These are phyloP conservation scores for Pachliopta kotzebuea DNA, from an alignment of 2,888 invertebrate genomes.

Conservation along the genomic window DNA sequence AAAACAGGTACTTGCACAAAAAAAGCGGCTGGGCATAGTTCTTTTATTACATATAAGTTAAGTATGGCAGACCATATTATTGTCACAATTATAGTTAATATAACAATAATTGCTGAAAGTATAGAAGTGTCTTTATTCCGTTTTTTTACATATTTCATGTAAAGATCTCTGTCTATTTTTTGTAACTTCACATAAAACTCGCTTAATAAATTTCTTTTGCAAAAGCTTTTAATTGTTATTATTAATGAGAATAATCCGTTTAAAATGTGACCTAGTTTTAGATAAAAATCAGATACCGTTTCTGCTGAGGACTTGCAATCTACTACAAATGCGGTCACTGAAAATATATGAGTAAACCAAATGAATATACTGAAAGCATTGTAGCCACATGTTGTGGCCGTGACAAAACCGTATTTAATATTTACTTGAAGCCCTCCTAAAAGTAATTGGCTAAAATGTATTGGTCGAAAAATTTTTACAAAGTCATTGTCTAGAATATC, in stretches of 20 bases:
- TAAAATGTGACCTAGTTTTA: conserved; percentile 42
- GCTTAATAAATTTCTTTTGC: conserved; percentile 33
- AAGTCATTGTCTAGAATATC: conserved; percentile 58
- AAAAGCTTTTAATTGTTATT: conserved; percentile 42
- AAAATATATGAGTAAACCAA: conserved; percentile 41
- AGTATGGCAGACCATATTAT: conserved; percentile 36
- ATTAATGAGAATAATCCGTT: conserved; percentile 38
- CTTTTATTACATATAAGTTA: conserved; percentile 38
- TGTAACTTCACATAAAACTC: conserved; percentile 58
- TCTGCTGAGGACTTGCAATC: conserved; percentile 38
- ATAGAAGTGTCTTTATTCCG: conserved; percentile 40
- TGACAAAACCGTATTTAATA: conserved; percentile 50
- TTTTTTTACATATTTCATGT: conserved; percentile 38
- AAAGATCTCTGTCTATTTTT: conserved; percentile 50
- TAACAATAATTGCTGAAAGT: conserved; percentile 26
- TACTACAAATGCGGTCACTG: conserved; percentile 35
- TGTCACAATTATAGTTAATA: conserved; percentile 21
- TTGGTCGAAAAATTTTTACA: conserved; percentile 45
- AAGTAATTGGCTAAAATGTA: conserved; percentile 43
- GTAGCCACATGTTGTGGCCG: conserved; percentile 43
- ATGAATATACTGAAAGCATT: conserved; percentile 42
- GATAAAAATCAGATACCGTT: conserved; percentile 37
- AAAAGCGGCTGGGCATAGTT: conserved; percentile 38
- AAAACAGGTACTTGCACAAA: conserved; percentile 36
- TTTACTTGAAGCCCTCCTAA: conserved; percentile 51